Conservation (phyloP, 2,113 vertebrate species). For the Prochilodus magdalenae region DNA sequence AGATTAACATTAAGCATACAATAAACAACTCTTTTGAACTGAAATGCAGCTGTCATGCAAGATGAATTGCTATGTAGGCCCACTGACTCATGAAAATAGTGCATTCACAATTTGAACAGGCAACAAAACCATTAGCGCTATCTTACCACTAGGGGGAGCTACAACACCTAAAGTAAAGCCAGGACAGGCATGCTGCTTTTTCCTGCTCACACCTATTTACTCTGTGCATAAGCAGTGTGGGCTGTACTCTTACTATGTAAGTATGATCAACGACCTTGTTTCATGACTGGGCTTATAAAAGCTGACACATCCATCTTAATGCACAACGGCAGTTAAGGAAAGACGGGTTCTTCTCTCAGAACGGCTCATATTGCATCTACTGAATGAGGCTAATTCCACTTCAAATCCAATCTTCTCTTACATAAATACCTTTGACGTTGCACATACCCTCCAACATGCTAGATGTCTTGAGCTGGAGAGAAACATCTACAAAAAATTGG, state of each 20-base stretch:
- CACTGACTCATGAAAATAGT: neutral
- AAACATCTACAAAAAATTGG: no score
- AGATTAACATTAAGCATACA: no score
- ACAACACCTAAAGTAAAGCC: slow-evolving; percentile 9
- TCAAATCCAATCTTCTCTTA: neutral
- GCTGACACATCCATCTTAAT: neutral
- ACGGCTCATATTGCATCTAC: neutral
- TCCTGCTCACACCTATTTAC: neutral
- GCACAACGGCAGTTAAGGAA: neutral
- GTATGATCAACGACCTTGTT: neutral
- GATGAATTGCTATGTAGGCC: neutral
- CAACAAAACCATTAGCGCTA: no score
- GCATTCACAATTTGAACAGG: neutral
- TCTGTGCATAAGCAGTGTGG: neutral
- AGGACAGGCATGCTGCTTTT: neutral
- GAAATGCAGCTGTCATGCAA: neutral
- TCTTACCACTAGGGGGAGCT: slow-evolving; percentile 55
- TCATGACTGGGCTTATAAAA: slow-evolving; percentile 6
- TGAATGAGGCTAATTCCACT: neutral
- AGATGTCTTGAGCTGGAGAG: neutral
- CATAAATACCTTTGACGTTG: neutral
- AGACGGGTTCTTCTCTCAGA: neutral
- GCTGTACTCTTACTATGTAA: neutral
- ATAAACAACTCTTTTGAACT: neutral
- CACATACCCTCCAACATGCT: neutral